A percentile compares a stretch with the other conserved stretches of the same genome.
These are phyloP conservation scores for Cryptoleucopteryx plumbea DNA, from an alignment of 2,113 vertebrate genomes.

Conservation along the genomic window DNA sequence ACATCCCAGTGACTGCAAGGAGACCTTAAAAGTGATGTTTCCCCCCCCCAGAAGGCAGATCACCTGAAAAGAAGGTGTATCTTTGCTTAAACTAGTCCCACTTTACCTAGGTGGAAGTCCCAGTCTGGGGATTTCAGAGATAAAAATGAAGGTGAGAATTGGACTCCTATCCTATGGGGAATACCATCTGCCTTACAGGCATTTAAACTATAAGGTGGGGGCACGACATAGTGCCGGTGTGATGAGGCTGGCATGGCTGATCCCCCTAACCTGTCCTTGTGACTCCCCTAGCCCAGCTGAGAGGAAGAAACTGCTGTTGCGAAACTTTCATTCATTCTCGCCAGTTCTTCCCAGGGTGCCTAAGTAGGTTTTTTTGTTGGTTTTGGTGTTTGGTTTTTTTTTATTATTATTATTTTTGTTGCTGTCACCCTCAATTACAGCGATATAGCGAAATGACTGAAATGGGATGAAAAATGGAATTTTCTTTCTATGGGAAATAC, in stretches of 20 bases:
- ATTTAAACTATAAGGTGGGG: not conserved
- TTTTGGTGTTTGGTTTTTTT: not conserved
- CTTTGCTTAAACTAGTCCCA: not conserved
- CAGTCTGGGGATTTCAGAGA: not conserved
- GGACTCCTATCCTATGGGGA: not conserved
- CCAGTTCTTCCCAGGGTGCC: not conserved
- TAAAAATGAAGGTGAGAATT: not conserved
- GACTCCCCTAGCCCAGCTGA: not conserved
- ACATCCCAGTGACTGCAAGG: not conserved
- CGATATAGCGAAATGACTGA: not conserved
- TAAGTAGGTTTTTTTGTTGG: not conserved
- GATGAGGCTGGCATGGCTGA: not conserved
- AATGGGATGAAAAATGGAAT: not conserved
- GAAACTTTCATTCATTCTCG: not conserved
- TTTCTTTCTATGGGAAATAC: not conserved
- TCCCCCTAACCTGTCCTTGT: not conserved
- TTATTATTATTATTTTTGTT: not conserved
- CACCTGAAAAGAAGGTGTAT: not conserved
- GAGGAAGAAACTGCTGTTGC: not conserved
- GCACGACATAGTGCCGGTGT: no score
- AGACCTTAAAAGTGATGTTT: not conserved
- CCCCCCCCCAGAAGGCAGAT: not conserved
- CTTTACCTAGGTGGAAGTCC: not conserved
- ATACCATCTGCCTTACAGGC: not conserved
- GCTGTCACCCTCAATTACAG: not conserved